Percentiles rank a stretch among this genome's conserved stretches.
These are phyloP conservation scores for Nineta flava DNA, from an alignment of 2,888 invertebrate species.

Conservation along the genomic window DNA sequence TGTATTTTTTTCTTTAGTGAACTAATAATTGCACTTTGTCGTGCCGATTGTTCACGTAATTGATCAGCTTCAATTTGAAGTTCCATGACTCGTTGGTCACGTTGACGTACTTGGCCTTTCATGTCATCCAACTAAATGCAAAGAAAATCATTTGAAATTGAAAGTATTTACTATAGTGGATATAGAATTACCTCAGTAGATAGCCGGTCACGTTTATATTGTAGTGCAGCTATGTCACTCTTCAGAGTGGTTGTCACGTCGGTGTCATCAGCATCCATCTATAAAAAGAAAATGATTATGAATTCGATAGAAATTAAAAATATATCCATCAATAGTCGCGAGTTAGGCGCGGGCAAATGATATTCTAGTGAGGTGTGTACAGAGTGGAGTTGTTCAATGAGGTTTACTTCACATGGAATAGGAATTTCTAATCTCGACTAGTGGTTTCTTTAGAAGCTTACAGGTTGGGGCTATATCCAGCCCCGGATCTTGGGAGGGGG, in stretches of 20 bases:
- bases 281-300: not conserved
- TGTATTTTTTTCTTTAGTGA: constrained; percentile 65
- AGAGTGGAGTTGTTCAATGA: too few relatives aligned
- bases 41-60: constrained; percentile 62
- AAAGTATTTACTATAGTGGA: not conserved
- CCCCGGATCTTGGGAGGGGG: too few relatives aligned
- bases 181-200: constrained; percentile 47
- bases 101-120: constrained; percentile 50
- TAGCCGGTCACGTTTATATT: constrained; percentile 69
- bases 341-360: too few relatives aligned
- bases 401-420: too few relatives aligned
- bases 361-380: too few relatives aligned
- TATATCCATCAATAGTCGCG: too few relatives aligned
- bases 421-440: too few relatives aligned
- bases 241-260: constrained; percentile 61
- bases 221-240: constrained; percentile 70
- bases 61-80: constrained; percentile 68
- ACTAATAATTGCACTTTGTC: constrained; percentile 64
- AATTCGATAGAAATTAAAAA: not conserved
- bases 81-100: constrained; percentile 57
- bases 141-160: not conserved
- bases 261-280: constrained; percentile 14
- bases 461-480: too few relatives aligned
- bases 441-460: too few relatives aligned
- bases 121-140: constrained; percentile 47